A percentile compares a stretch with the other conserved stretches of the same genome.
These are phyloP conservation scores for Ochropleura plecta DNA, from an alignment of 2,888 invertebrate genomes.

Conservation along the genomic window DNA sequence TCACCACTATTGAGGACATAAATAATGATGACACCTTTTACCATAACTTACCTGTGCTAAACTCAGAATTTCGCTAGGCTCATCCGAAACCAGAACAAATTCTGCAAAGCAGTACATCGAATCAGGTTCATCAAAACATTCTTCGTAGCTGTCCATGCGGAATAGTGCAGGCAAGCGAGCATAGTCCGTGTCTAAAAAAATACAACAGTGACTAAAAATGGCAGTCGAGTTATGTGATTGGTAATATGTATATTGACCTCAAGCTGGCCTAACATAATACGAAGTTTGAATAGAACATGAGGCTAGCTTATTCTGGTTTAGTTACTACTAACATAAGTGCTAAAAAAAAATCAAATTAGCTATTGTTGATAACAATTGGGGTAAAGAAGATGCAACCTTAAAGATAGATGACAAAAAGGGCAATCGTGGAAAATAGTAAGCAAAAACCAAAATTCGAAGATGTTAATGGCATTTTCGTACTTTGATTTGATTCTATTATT, in stretches of 20 bases:
- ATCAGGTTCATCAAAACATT: conserved; percentile 59
- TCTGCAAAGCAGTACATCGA: conserved; percentile 66
- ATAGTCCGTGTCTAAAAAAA: conserved; percentile 55
- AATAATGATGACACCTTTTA: background rate
- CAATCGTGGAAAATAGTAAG: background rate
- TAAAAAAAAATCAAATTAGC: background rate
- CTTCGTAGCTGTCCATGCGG: conserved; percentile 66
- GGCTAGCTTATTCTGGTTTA: background rate
- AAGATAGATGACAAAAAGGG: background rate
- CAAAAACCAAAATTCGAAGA: background rate
- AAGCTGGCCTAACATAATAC: background rate
- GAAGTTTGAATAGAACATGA: background rate
- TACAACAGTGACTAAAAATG: background rate
- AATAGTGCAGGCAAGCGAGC: conserved; percentile 67
- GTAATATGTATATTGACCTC: background rate
- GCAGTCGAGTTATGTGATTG: background rate
- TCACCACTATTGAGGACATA: background rate
- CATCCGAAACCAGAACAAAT: conserved; percentile 64
- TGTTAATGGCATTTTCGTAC: background rate
- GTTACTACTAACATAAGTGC: background rate
- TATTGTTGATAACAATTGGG: background rate
- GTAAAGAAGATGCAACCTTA: background rate
- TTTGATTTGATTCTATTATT: no score
- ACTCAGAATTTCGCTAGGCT: conserved; percentile 56
- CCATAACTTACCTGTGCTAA: conserved; percentile 62